A percentile compares a stretch with the other conserved stretches of the same genome.
These are phyloP conservation scores for Lepus oiostolus DNA, from an alignment of 2,797 vertebrate species.

Conservation along the genomic window DNA sequence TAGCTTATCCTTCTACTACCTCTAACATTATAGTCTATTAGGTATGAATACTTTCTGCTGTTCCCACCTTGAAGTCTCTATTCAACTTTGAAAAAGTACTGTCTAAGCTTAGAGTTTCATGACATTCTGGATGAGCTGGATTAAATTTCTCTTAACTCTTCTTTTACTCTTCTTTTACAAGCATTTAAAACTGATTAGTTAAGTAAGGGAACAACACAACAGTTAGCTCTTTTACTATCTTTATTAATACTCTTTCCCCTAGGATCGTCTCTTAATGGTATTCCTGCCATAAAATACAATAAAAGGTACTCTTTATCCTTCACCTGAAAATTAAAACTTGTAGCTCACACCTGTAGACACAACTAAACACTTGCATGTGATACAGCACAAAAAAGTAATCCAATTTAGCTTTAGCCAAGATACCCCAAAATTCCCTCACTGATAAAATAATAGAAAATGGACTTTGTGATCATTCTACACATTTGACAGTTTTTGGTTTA, in stretches of 20 bases:
- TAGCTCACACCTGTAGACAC: neutral
- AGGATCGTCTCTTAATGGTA: neutral
- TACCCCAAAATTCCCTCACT: neutral
- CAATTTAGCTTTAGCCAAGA: neutral
- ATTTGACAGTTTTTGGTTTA: neutral
- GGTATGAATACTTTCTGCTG: neutral
- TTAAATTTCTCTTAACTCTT: neutral
- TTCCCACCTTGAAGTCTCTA: neutral
- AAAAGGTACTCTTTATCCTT: neutral
- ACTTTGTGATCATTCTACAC: neutral
- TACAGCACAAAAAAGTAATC: neutral
- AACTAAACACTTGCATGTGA: neutral
- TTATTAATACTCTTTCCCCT: neutral
- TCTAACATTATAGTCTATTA: neutral
- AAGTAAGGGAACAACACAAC: neutral
- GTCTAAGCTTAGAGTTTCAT: neutral
- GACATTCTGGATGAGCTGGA: slow-evolving; percentile 17
- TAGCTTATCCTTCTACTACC: neutral
- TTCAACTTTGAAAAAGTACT: neutral
- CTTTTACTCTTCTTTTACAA: neutral
- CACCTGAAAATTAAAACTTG: neutral
- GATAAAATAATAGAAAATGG: neutral
- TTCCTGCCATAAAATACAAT: neutral
- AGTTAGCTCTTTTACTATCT: neutral
- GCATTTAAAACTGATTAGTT: neutral